Percentiles rank a stretch among this genome's conserved stretches.
These are phyloP conservation scores for Actenoides lindsayi DNA, from an alignment of 2,113 vertebrate species.

Conservation along the genomic window DNA sequence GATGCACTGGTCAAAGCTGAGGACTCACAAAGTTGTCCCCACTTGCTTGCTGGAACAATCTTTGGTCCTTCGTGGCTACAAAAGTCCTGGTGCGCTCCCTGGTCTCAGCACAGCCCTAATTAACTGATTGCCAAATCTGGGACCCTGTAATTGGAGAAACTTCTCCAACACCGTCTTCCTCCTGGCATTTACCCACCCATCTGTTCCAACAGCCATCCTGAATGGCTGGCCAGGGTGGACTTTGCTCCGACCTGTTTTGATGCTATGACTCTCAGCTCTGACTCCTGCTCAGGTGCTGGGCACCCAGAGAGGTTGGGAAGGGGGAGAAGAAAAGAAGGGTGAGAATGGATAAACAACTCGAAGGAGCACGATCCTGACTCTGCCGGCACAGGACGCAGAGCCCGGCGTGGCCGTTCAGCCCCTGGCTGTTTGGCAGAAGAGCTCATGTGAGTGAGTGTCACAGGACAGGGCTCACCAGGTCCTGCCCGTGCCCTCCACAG, in stretches of 20 bases:
- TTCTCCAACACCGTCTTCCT: neutral
- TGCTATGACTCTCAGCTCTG: neutral
- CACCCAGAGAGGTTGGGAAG: neutral
- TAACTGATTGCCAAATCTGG: neutral
- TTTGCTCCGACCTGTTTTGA: neutral
- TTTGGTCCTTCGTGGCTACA: neutral
- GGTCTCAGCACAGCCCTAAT: neutral
- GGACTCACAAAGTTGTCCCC: neutral
- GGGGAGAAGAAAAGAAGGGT: neutral
- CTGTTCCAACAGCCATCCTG: neutral
- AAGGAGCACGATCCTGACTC: neutral
- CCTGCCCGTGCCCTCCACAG: neutral
- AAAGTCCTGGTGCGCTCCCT: neutral
- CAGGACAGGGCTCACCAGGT: neutral
- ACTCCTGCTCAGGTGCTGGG: neutral
- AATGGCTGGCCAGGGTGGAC: neutral
- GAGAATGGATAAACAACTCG: neutral
- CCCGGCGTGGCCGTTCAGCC: neutral
- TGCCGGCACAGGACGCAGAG: neutral
- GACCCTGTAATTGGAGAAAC: neutral
- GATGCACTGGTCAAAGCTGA: neutral
- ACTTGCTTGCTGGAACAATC: neutral
- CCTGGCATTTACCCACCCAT: neutral
- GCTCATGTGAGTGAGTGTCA: slow-evolving; percentile 22
- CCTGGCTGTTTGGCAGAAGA: neutral